These are phyloP conservation scores for Trachelus stipa DNA, from an alignment of 2,888 invertebrate genomes.

Conservation along the genomic window DNA sequence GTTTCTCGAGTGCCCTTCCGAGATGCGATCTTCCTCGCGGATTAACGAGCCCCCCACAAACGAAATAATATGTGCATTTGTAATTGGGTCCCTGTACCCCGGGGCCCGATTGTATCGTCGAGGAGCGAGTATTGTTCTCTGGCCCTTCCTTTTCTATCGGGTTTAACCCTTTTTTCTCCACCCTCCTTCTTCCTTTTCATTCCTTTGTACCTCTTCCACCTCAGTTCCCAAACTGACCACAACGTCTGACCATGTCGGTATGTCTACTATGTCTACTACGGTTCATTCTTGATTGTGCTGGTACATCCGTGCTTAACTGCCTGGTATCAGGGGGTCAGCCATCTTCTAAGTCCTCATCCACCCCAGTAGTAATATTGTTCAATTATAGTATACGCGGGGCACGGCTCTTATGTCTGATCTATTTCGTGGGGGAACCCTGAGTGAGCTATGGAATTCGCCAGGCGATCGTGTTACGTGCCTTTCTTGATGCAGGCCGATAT, in stretches of 20 bases:
- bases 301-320: background rate
- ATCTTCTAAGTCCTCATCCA: background rate
- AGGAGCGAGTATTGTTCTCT: constrained; percentile 26
- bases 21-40: constrained; percentile 13
- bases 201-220: background rate
- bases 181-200: constrained; percentile 15
- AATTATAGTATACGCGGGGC: background rate
- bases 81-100: constrained; percentile 28
- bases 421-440: background rate
- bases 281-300: background rate
- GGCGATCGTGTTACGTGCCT: background rate
- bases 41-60: constrained; percentile 24
- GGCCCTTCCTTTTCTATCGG: constrained; percentile 11
- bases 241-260: background rate
- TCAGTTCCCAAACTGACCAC: background rate
- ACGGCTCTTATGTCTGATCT: background rate
- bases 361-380: background rate
- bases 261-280: background rate
- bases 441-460: background rate
- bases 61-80: constrained; percentile 28
- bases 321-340: background rate
- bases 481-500: background rate
- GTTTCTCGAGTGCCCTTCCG: background rate
- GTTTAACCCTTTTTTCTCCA: constrained; percentile 4
- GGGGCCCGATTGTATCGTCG: constrained; percentile 28